Evolutionary conservation across 2,797 vertebrate genomes (phyloP).

Genomic region (Rhynchotus rufescens): DNA sequence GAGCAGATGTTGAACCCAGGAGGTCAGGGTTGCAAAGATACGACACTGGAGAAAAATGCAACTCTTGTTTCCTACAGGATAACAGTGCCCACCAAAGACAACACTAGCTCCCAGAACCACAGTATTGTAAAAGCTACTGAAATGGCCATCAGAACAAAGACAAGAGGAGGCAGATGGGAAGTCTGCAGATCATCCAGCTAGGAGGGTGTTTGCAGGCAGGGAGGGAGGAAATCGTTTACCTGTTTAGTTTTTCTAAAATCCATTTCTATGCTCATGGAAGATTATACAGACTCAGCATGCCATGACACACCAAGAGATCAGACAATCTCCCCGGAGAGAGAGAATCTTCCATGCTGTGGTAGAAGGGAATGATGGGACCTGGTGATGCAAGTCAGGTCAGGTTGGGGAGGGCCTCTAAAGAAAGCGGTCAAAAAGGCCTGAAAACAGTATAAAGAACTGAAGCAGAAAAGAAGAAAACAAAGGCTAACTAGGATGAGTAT

Average conservation of each 20-base stretch:
- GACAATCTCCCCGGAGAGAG: not conserved
- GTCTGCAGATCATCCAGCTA: not conserved
- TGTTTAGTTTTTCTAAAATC: not conserved
- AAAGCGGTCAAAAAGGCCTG: not conserved
- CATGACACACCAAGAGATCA: not conserved
- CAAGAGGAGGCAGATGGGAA: not conserved
- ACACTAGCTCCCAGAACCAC: not conserved
- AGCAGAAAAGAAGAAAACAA: not conserved
- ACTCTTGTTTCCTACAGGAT: not conserved
- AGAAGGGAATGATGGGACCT: not conserved
- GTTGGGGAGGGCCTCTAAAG: not conserved
- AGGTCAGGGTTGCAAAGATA: not conserved
- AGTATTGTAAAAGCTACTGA: not conserved
- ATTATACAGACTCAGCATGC: not conserved
- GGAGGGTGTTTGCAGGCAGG: not conserved
- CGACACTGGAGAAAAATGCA: not conserved
- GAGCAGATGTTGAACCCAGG: not conserved
- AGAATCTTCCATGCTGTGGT: not conserved
- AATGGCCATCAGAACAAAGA: not conserved
- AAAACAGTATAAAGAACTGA: not conserved
- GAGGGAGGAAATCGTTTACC: not conserved
- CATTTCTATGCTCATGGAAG: not conserved
- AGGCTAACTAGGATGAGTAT: not conserved
- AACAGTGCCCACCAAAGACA: not conserved
- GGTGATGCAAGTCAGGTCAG: not conserved